Percentiles rank a stretch among this genome's conserved stretches.
phyloP scores from a whole-genome alignment of 2,888 invertebrate genomes.

The Drosophila peninsularis region DNA sequence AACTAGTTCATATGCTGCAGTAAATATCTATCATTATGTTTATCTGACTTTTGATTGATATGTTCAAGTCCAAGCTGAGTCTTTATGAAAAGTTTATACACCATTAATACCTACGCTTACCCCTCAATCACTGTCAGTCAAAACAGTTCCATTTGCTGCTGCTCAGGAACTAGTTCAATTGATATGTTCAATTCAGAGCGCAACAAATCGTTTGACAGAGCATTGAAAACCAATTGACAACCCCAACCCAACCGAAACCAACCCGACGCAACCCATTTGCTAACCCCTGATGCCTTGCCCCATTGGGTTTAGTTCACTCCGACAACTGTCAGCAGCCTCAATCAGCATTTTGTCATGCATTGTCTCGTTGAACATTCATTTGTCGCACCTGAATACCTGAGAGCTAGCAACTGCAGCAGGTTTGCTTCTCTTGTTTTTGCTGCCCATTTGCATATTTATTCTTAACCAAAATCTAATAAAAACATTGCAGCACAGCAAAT shows the following conservation, averaged over 20 bases:
- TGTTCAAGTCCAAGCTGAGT: neutral
- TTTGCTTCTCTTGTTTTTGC: constrained; percentile 19
- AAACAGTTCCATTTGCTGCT: neutral
- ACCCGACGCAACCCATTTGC: neutral
- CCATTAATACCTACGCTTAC: no score
- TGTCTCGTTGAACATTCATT: constrained; percentile 48
- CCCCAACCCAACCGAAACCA: no score
- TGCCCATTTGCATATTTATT: constrained; percentile 58
- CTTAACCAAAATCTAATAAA: constrained; percentile 69
- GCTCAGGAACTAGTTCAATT: constrained; percentile 15
- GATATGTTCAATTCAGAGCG: constrained; percentile 4
- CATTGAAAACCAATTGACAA: constrained; percentile 36
- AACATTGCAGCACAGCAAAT: constrained; percentile 59
- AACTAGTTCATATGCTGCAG: no score
- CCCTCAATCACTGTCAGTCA: neutral
- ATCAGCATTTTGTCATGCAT: constrained; percentile 59
- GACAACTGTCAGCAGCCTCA: constrained; percentile 35
- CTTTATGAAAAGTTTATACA: no score
- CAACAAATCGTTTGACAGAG: constrained; percentile 34
- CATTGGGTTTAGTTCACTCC: neutral
- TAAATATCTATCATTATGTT: no score
- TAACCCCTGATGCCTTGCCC: neutral
- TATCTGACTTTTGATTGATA: no score
- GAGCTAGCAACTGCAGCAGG: constrained; percentile 8
- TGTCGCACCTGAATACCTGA: constrained; percentile 25